phyloP scores from a whole-genome alignment of 2,113 vertebrate species.

The Cyanoderma ruficeps region DNA sequence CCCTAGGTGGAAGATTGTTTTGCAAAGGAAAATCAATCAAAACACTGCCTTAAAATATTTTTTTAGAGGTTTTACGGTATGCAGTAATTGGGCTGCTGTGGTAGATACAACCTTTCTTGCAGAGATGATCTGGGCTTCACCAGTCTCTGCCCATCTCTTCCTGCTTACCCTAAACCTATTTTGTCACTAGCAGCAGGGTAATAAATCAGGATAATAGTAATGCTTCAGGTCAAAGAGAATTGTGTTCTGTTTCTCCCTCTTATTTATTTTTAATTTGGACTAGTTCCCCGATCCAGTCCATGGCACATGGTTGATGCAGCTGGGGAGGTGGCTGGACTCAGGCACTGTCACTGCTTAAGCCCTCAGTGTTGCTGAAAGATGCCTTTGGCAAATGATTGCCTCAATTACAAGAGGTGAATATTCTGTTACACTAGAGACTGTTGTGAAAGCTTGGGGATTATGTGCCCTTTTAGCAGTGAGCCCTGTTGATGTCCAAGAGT shows the following conservation, averaged over 20 bases:
- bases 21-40: constrained; percentile 10
- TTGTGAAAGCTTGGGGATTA: not conserved
- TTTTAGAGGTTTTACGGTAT: not conserved
- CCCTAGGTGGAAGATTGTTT: not conserved
- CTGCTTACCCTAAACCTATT: not conserved
- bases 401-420: rapidly evolving
- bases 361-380: not conserved
- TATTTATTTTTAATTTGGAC: not conserved
- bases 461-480: not conserved
- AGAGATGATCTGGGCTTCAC: not conserved
- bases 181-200: not conserved
- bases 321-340: not conserved
- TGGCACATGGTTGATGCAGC: not conserved
- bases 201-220: not conserved
- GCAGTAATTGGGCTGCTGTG: not conserved
- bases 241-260: not conserved
- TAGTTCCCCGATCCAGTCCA: not conserved
- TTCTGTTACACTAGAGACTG: not conserved
- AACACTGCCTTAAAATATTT: not conserved
- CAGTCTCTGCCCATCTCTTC: not conserved
- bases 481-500: not conserved
- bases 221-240: not conserved
- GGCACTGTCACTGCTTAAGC: not conserved
- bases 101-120: not conserved
- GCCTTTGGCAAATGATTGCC: not conserved